Conservation (phyloP, 1,140 invertebrate species). For the Heliconius hewitsoni region DNA sequence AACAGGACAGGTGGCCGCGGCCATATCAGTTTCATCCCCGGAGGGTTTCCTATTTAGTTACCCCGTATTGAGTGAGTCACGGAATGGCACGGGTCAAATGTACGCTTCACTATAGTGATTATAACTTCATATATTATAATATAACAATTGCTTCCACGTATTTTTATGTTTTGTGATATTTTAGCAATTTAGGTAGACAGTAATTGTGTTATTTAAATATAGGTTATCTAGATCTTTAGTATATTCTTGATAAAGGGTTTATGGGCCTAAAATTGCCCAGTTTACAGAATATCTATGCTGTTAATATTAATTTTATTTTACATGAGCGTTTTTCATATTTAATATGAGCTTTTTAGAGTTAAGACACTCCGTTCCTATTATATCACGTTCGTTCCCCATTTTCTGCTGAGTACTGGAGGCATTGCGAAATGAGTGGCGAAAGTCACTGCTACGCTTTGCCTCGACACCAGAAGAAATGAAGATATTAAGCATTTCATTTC, state of each 20-base stretch:
- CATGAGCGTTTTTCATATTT: background rate
- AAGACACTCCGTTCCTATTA: background rate
- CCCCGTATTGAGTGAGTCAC: constrained; percentile 22
- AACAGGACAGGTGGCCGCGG: background rate
- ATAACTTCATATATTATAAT: too few species aligned
- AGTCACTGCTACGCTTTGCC: too few species aligned
- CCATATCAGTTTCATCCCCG: constrained; percentile 21
- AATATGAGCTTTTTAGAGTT: background rate
- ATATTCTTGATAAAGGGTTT: too few species aligned
- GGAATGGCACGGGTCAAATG: constrained; percentile 21
- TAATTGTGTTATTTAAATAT: too few species aligned
- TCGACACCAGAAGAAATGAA: too few species aligned
- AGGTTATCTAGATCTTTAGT: too few species aligned
- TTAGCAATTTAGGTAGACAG: background rate
- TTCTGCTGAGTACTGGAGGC: too few species aligned
- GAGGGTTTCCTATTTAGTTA: constrained; percentile 26
- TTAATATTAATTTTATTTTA: background rate
- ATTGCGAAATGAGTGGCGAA: too few species aligned
- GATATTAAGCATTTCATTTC: too few species aligned
- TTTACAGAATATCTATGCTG: background rate
- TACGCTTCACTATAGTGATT: background rate
- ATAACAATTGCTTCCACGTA: background rate
- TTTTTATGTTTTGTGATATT: background rate
- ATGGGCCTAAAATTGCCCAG: background rate
- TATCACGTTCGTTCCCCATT: background rate